Percentiles rank a stretch among this genome's conserved stretches.
These are phyloP conservation scores for Neodiprion pinetum DNA, from an alignment of 1,140 invertebrate genomes.

Conservation along the genomic window DNA sequence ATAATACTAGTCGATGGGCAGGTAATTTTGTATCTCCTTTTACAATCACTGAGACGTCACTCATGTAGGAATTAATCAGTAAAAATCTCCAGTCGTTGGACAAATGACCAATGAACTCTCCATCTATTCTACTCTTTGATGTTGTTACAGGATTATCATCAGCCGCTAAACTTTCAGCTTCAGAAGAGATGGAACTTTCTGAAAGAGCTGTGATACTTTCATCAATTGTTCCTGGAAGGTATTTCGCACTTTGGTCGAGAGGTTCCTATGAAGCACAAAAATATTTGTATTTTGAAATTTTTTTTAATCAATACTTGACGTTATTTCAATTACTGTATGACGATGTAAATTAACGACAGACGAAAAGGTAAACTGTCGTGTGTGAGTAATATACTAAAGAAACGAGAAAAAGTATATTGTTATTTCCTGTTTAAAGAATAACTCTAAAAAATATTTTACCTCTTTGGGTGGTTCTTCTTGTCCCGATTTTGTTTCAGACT, in stretches of 20 bases:
- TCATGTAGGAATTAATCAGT: slow-evolving; percentile 47
- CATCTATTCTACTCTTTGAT: background rate
- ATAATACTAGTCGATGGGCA: slow-evolving; percentile 57
- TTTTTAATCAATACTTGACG: too few species aligned
- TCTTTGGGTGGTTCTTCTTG: background rate
- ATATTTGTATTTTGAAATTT: background rate
- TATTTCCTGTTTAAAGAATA: background rate
- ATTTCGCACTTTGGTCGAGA: background rate
- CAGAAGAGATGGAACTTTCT: background rate
- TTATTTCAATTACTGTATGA: too few species aligned
- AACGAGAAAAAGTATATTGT: background rate
- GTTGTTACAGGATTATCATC: too few species aligned
- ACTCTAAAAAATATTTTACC: background rate
- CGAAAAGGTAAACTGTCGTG: background rate
- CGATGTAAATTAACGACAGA: too few species aligned
- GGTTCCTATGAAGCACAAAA: background rate
- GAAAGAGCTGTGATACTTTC: background rate
- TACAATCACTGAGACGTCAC: slow-evolving; percentile 55
- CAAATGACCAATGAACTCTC: slow-evolving; percentile 14
- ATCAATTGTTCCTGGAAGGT: background rate
- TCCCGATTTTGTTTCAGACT: background rate
- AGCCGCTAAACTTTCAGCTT: too few species aligned
- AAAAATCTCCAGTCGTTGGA: slow-evolving; percentile 47
- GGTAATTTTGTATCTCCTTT: slow-evolving; percentile 50
- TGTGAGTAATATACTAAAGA: background rate